Percentiles rank a stretch among this genome's conserved stretches.
These are phyloP conservation scores for Arctia plantaginis DNA, from an alignment of 2,888 invertebrate species.

Conservation along the genomic window DNA sequence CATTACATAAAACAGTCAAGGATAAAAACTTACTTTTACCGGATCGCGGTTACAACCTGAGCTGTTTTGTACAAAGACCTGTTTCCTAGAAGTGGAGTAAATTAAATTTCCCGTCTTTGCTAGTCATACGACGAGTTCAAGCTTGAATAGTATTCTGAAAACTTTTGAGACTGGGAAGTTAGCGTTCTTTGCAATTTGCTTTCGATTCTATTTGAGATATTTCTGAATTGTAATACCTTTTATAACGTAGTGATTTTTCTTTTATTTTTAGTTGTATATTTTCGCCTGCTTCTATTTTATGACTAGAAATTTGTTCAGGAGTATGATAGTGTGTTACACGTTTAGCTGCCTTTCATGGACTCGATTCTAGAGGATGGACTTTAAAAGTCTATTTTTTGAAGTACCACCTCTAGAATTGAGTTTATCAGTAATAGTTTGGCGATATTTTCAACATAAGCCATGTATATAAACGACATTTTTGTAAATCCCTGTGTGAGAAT, in stretches of 20 bases:
- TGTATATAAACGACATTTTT: neutral
- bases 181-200: constrained; percentile 26
- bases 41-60: constrained; percentile 26
- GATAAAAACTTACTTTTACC: constrained; percentile 26
- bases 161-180: constrained; percentile 25
- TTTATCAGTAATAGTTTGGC: neutral
- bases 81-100: constrained; percentile 27
- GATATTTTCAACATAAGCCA: neutral
- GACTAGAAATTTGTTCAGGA: neutral
- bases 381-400: too few species aligned
- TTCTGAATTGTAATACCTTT: neutral
- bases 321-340: neutral
- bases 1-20: neutral
- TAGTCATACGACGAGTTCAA: constrained; percentile 30
- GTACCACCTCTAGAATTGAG: too few species aligned
- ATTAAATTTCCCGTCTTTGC: constrained; percentile 43
- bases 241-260: neutral
- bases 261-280: neutral
- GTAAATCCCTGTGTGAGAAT: neutral
- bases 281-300: neutral
- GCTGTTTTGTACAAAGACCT: constrained; percentile 35
- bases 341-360: neutral
- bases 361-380: neutral
- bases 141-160: constrained; percentile 21
- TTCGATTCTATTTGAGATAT: constrained; percentile 13